These are phyloP conservation scores for Hydractinia symbiolongicarpus DNA, from an alignment of 30 jellyfish, hydroid and myxozoan genomes.

Conservation along the genomic window DNA sequence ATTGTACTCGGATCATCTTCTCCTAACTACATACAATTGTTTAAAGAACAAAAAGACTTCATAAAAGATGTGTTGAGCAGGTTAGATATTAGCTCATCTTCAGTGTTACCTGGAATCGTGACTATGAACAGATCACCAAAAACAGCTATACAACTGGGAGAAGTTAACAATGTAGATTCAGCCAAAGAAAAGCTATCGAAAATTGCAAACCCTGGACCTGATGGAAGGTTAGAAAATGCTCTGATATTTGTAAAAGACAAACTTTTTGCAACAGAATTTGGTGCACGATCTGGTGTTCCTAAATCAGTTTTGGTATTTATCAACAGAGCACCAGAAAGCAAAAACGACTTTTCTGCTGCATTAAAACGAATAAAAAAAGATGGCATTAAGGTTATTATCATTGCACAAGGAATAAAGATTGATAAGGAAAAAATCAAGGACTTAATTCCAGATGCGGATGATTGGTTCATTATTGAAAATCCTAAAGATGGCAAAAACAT, in stretches of 20 bases:
- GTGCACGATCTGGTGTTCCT: slow-evolving; percentile 59
- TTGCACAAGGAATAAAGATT: slow-evolving; percentile 39
- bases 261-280: slow-evolving; percentile 53
- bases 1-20: slow-evolving; percentile 63
- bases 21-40: slow-evolving; percentile 9
- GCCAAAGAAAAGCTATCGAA: not conserved
- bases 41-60: slow-evolving; percentile 43
- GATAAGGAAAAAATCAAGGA: slow-evolving; percentile 22
- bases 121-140: slow-evolving; percentile 29
- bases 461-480: slow-evolving; percentile 44
- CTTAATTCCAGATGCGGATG: slow-evolving; percentile 23
- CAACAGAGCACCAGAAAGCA: not conserved
- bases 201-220: slow-evolving; percentile 16
- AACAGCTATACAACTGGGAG: slow-evolving; percentile 32
- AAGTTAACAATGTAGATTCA: not conserved
- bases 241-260: slow-evolving; percentile 56
- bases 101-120: slow-evolving; percentile 40
- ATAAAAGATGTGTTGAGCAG: slow-evolving; percentile 26
- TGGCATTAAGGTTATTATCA: slow-evolving; percentile 35
- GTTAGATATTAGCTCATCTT: slow-evolving; percentile 24
- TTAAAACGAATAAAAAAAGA: not conserved
- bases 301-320: slow-evolving; percentile 54
- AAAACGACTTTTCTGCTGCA: not conserved
- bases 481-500: slow-evolving; percentile 32
- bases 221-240: slow-evolving; percentile 30